Percentiles rank a stretch among this genome's conserved stretches.
Evolutionary conservation across 2,113 vertebrate genomes (phyloP).

Genomic region (Corythornis madagascariensis): DNA sequence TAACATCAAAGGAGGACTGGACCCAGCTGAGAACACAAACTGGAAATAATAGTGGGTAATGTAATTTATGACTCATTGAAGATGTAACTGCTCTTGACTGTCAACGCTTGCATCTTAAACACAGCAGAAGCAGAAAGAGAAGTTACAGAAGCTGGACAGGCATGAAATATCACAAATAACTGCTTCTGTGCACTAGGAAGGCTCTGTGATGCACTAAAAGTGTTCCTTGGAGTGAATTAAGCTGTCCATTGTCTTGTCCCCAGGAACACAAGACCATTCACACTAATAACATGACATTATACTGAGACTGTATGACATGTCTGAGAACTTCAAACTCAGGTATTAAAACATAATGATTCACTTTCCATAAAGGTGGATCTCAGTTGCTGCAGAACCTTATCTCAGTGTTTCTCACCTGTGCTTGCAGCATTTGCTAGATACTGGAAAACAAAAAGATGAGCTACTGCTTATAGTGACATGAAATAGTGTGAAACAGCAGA

Average conservation of each 20-base stretch:
- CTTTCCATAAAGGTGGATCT: neutral
- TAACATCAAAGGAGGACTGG: neutral
- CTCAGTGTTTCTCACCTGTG: neutral
- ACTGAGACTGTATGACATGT: neutral
- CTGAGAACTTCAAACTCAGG: neutral
- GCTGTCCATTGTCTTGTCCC: too few species aligned
- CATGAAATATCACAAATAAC: neutral
- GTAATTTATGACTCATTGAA: neutral
- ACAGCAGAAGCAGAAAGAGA: neutral
- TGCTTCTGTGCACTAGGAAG: neutral
- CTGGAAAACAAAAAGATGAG: neutral
- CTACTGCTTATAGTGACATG: neutral
- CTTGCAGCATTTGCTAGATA: neutral
- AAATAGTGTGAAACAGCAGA: neutral
- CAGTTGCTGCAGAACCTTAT: neutral
- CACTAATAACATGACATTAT: neutral
- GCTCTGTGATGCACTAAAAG: too few species aligned
- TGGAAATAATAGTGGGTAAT: neutral
- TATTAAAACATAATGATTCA: neutral
- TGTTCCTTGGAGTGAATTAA: neutral
- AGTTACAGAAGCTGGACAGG: neutral
- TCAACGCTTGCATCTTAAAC: neutral
- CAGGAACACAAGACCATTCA: neutral
- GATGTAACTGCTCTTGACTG: neutral
- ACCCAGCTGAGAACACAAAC: accelerated